Evolutionary conservation across 2,797 vertebrate species (phyloP), one percentile per base, ranked within the genome.

Genomic region (Hipposideros larvatus): DNA sequence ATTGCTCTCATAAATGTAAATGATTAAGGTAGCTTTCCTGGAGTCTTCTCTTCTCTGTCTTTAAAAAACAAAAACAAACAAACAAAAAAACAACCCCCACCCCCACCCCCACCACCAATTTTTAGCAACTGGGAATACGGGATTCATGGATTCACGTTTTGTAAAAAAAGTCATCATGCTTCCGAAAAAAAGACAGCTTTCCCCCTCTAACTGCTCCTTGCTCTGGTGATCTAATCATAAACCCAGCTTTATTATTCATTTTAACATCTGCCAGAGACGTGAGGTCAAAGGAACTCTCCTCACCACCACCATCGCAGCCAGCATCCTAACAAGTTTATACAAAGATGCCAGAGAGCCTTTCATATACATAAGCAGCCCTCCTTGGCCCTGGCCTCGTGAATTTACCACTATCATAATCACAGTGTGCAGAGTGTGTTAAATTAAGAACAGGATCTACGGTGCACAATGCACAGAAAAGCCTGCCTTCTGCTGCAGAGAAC

Each of bases 401-500:
- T 98, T 97, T 97, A 98, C 97, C 97, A 93, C 98, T 98, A 96
- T 96, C 98, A 98, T 98, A 98, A 97, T 98, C 98, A 98, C 77
- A 96, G 94, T 41, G 61, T 97, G 97, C 93, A 97, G 97, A 97
- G 91, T 83, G 96, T 97, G 97, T 98, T 98, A 98, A 98, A 98
- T 98, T 98, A 98, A 98, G 98, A 98, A 98, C 98, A 98, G 96
- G 97, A 98, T 98, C 97, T 95, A 96, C 97, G 98, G 98, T 77
- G 96, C 77, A 90, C 93, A 94, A 53, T 97, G 97, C 95, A 79
- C 85, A 96, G 94, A 98, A 97, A 92, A 98, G 74, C 80, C 93
- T 97, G 96, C 97, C 87, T 96, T 97, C 83, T 96, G 94, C 94
- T 95, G 93, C 96, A 97, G 96, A 97, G 61, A 97, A 97, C 93